phyloP scores from a whole-genome alignment of 2,797 vertebrate species.

The Enteromius thamalakanensis region DNA sequence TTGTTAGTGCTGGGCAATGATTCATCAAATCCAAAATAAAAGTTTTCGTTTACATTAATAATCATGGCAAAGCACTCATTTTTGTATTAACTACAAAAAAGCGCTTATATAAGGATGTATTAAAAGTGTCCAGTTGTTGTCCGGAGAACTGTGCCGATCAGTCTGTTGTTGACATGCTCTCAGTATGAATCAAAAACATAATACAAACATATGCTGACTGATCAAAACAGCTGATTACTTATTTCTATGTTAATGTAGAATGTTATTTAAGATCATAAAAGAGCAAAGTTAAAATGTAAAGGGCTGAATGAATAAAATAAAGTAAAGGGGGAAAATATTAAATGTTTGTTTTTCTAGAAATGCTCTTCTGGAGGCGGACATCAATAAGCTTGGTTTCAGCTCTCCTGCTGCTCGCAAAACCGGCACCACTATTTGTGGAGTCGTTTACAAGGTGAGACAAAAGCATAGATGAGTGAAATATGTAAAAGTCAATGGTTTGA shows the following conservation, averaged over 20 bases:
- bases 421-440: constrained; percentile 94
- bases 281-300: background rate
- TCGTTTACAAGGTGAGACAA: constrained; percentile 88
- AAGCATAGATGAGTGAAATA: background rate
- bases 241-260: background rate
- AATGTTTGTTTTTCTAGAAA: constrained; percentile 76
- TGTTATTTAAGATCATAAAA: background rate
- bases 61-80: too few relatives aligned
- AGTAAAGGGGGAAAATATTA: background rate
- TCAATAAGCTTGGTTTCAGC: constrained; percentile 77
- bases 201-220: background rate
- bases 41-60: too few relatives aligned
- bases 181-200: background rate
- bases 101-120: background rate
- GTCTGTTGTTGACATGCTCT: background rate
- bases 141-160: background rate
- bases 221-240: background rate
- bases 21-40: too few relatives aligned
- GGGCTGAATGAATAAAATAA: background rate
- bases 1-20: too few relatives aligned
- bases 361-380: constrained; percentile 81
- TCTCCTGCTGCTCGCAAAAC: constrained; percentile 91
- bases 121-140: constrained; percentile 19
- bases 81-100: background rate
- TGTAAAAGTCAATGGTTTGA: background rate